Evolutionary conservation across 2,888 invertebrate genomes (phyloP), one percentile per base, ranked within the genome.

Genomic region (Tridacna crocea): DNA sequence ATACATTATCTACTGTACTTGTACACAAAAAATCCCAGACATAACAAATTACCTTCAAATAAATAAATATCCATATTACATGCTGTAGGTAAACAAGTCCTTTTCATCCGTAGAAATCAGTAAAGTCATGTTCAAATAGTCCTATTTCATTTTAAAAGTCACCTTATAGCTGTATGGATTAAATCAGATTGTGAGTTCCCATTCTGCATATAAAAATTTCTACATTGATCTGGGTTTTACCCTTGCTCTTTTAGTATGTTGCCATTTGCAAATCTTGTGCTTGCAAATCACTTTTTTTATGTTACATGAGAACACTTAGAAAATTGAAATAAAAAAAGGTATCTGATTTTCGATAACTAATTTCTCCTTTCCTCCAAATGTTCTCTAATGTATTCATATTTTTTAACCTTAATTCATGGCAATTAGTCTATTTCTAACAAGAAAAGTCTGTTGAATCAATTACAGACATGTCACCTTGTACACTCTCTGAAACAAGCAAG

Each of bases 51-150:
- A 61, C 61, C 19, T 24, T 22, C 6, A 26, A 61, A 61, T 61
- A 22, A 24, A 61, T n/a, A 61, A 22, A 26, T 24, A 61, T 24
- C 61, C 61, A 61, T 24, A 22, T 22, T 24, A 22, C 61, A 61
- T 72, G 48, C 47, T 24, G 19, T 26, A 79, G 60, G 79, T 58
- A 60, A 60, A 68, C 72, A 82, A 76, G 72, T 68, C 47, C 65
- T 70, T 82, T 82, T 75, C 73, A 79, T 79, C n/a, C 24, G 24
- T 36, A 65, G 72, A 78, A 22, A 75, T 61, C 51, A 51, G 13
- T 27, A 82, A 81, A 78, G 65, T 75, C 75, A 75, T 82, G 70
- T 75, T 78, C 75, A 78, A 78, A 82, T 75, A 77, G 74, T 82
- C 72, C 70, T 75, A 47, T 36, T 48, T 61, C 27, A 58, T 13